A percentile compares a stretch with the other conserved stretches of the same genome.
Conservation (phyloP, 2,888 invertebrate genomes). For the Subacronicta megacephala region DNA sequence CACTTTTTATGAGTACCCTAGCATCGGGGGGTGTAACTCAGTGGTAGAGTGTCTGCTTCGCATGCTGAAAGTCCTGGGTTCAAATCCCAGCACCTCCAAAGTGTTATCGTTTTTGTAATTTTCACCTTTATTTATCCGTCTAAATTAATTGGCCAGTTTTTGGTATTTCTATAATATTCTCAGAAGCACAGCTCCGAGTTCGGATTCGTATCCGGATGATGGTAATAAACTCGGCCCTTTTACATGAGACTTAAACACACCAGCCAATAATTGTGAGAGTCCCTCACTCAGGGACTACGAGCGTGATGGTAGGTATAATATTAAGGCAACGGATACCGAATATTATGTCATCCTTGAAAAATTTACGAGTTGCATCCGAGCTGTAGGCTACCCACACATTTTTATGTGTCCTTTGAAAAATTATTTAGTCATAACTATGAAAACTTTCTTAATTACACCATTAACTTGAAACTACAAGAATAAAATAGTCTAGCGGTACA, state of each 20-base stretch:
- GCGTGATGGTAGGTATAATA: too few relatives aligned
- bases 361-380: slow-evolving; percentile 10
- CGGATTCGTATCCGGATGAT: too few relatives aligned
- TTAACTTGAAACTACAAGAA: slow-evolving; percentile 15
- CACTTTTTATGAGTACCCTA: accelerated
- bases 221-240: too few relatives aligned
- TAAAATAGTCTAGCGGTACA: slow-evolving; percentile 9
- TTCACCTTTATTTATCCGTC: too few relatives aligned
- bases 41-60: slow-evolving; percentile 91
- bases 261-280: too few relatives aligned
- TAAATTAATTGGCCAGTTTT: too few relatives aligned
- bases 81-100: slow-evolving; percentile 91
- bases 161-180: too few relatives aligned
- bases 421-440: slow-evolving; percentile 9
- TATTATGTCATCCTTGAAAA: neutral
- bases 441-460: slow-evolving; percentile 16
- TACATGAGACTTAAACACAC: too few relatives aligned
- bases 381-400: slow-evolving; percentile 14
- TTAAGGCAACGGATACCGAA: too few relatives aligned
- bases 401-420: slow-evolving; percentile 27
- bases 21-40: slow-evolving; percentile 83
- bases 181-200: too few relatives aligned
- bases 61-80: slow-evolving; percentile 92
- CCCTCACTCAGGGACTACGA: too few relatives aligned
- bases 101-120: neutral